Base-by-base conservation (phyloP, 2,888 invertebrate species). In the Entomobrya proxima region DNA sequence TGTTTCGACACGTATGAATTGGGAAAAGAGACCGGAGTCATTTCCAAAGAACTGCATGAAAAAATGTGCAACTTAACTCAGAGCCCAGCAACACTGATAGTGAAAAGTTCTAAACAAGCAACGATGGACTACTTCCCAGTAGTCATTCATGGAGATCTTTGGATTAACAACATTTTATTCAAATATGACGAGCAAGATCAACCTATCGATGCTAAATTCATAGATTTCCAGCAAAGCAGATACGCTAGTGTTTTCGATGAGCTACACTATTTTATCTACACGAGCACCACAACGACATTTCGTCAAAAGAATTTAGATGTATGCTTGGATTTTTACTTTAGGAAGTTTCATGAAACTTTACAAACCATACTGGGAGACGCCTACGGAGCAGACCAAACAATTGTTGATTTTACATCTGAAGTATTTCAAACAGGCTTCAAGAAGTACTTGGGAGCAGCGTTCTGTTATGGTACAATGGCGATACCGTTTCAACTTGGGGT, bases 101-200 rank as follows among this genome's bases (percentile, higher is more conserved):
- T 78, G 11, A 21, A 9, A n/a, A 3, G 30, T 9, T 78, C 78
- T 0, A 30, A n/a, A 21, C 0, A 30, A 47, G 40, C 78, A 7
- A 21, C 35, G 7, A 18, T n/a, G 1, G 40, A 80, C 7, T 72
- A 82, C 44, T 89, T 89, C 61, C 83, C 80, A 15, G 86, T 88
- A 6, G 75, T 88, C 13, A 79, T 81, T 52, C 88, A 89, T 74
- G 88, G 89, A 0, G 89, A 89, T 58, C 35, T 88, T 3, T 89
- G 89, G 89, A 30, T 81, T 0, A 89, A 89, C 82, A 89, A 89
- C 50, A 76, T 89, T 5, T 32, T 89, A 0, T 86, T 88, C 61
- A 79, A 86, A n/a, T 89, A 89, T 40, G 85, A 85, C 24, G 52
- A 75, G 1, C 21, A 80, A 5, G 79, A 64, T 24, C 40, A 61